phyloP scores from a whole-genome alignment of 2,888 invertebrate species.

The Diaperis boleti region DNA sequence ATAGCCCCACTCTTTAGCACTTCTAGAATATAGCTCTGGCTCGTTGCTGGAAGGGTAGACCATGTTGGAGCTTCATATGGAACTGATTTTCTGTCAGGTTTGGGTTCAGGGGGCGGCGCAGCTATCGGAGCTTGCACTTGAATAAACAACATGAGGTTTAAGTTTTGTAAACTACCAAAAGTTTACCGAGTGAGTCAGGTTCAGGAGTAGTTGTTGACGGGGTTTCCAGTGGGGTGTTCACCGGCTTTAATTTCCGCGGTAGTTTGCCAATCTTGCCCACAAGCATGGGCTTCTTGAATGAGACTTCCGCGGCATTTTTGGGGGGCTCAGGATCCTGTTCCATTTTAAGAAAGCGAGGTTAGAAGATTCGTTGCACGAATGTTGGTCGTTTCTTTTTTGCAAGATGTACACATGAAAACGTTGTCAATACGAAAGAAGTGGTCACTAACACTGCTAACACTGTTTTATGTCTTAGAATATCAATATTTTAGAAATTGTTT shows the following conservation, averaged over 20 bases:
- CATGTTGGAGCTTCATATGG: constrained; percentile 86
- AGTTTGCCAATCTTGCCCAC: constrained; percentile 69
- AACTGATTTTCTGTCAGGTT: constrained; percentile 54
- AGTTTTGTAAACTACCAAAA: too few species aligned
- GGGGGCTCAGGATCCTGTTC: background rate
- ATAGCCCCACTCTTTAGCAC: constrained; percentile 91
- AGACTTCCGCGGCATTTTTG: background rate
- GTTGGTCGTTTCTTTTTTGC: too few species aligned
- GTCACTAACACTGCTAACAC: too few species aligned
- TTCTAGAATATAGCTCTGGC: constrained; percentile 79
- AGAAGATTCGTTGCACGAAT: too few species aligned
- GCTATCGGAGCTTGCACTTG: too few species aligned
- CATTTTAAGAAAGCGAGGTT: too few species aligned
- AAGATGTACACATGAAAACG: too few species aligned
- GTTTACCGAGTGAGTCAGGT: too few species aligned
- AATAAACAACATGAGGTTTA: too few species aligned
- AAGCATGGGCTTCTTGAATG: constrained; percentile 70
- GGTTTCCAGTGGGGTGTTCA: background rate
- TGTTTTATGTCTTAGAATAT: too few species aligned
- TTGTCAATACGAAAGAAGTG: too few species aligned
- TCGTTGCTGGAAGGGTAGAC: constrained; percentile 76
- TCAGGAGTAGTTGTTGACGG: background rate
- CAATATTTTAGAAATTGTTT: too few species aligned
- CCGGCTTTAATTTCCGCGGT: constrained; percentile 64
- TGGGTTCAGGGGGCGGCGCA: background rate